Evolutionary conservation across 2,113 vertebrate genomes (phyloP).

Genomic region (Telmatochromis brachygnathus): DNA sequence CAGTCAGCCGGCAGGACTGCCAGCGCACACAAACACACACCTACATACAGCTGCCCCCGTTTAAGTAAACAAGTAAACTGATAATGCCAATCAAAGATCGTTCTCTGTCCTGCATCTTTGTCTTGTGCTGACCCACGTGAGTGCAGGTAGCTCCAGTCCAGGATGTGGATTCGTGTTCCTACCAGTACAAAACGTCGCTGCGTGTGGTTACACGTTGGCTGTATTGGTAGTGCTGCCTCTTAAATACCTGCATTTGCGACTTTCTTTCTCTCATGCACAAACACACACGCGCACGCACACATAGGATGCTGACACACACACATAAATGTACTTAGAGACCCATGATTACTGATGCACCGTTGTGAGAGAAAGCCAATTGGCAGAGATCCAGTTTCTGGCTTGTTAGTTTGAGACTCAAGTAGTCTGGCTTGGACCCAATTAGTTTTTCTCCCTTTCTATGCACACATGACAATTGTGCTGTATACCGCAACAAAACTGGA

Average conservation of each 20-base stretch:
- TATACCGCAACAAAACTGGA: not conserved
- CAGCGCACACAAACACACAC: not conserved
- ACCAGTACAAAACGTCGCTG: not conserved
- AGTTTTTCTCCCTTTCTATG: slow-evolving; percentile 3
- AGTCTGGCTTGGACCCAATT: slow-evolving; percentile 40
- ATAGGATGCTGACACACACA: not conserved
- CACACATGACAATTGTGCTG: not conserved
- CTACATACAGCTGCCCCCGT: not conserved
- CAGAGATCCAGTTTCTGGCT: slow-evolving; percentile 35
- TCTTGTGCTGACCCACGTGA: not conserved
- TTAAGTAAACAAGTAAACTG: not conserved
- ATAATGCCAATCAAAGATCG: not conserved
- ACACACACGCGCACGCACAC: not conserved
- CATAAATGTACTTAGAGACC: not conserved
- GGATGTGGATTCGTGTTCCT: not conserved
- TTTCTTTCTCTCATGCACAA: not conserved
- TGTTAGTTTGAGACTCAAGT: slow-evolving; percentile 35
- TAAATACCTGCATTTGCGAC: not conserved
- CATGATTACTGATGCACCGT: slow-evolving; percentile 24
- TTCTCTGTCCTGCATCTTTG: not conserved
- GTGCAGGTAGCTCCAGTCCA: not conserved
- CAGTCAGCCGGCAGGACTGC: not conserved
- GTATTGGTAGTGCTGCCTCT: not conserved
- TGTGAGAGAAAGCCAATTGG: slow-evolving; percentile 17
- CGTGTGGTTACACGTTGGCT: not conserved